These are phyloP conservation scores for Electrophaes corylata DNA, from an alignment of 2,888 invertebrate genomes.

Conservation along the genomic window DNA sequence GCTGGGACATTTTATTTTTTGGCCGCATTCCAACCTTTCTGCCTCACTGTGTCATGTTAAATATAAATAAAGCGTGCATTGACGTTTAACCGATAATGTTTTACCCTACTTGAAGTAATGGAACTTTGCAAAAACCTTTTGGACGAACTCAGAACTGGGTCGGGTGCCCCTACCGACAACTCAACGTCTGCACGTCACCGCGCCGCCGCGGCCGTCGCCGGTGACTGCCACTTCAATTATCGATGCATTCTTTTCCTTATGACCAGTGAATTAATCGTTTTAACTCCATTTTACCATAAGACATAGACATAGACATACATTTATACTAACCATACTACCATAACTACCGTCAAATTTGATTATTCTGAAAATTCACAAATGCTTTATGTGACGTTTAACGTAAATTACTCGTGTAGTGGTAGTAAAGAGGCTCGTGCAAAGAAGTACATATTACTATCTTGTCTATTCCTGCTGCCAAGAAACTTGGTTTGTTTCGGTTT, in stretches of 20 bases:
- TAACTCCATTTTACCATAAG: too few species aligned
- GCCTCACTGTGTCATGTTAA: slow-evolving; percentile 34
- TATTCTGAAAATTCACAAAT: background rate
- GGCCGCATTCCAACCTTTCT: slow-evolving; percentile 37
- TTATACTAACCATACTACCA: background rate
- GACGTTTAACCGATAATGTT: slow-evolving; percentile 29
- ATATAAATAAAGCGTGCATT: slow-evolving; percentile 34
- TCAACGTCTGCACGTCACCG: too few species aligned
- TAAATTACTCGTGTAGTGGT: too few species aligned
- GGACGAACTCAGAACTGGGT: slow-evolving; percentile 16
- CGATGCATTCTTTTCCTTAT: slow-evolving; percentile 16
- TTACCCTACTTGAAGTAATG: slow-evolving; percentile 19
- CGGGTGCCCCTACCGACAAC: too few species aligned
- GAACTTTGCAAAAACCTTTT: slow-evolving; percentile 17
- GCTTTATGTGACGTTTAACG: too few species aligned
- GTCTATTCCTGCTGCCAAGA: too few species aligned
- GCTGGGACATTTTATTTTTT: slow-evolving; percentile 40
- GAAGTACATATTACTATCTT: too few species aligned
- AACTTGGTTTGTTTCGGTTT: too few species aligned
- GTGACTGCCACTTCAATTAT: slow-evolving; percentile 13
- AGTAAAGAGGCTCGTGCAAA: too few species aligned
- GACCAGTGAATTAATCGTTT: background rate
- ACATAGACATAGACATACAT: too few species aligned
- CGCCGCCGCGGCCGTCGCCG: too few species aligned
- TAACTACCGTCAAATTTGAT: background rate